Base-by-base conservation (phyloP, 2,113 vertebrate species). In the Hiodon alosoides region DNA sequence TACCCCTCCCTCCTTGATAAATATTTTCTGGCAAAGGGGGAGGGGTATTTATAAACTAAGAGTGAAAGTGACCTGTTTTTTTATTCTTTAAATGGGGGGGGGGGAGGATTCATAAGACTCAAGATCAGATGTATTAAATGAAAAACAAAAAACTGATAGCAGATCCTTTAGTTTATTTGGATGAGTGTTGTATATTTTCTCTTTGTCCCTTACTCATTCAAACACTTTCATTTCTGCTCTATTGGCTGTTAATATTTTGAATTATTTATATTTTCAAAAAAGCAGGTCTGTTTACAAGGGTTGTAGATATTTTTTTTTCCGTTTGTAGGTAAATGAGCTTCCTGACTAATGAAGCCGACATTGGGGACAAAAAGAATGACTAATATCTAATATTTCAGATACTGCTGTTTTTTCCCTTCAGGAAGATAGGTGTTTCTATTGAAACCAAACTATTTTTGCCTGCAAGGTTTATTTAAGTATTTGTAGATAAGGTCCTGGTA, bases 241-340 rank as follows among this genome's bases (percentile, higher is more conserved):
- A 95, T 95, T 92, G 94, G 95, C 95, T 98, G 95, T 97, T 97
- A 95, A 97, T 98, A 98, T 97, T 96, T 96, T 94, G 92, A 94
- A 95, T 96, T 97, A 98, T 99, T 99, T 98, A 98, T 98, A 94
- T 96, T 97, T 93, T 94, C 93, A 93, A 93, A 94, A 93, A 97
- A 94, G 93, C 95, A 95, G 95, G 95, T 99, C 95, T 99, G 97
- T 99, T 99, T 99, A 99, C 97, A 99, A 98, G 96, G 95, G 97
- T 98, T 99, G 95, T 99, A 98, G 96, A 98, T 99, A 98, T 94
- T 98, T 93, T 92, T 92, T 94, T 96, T 95, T 94, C 93, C 94
- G 93, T 97, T 97, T 90, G 94, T 95, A 94, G 94, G 94, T 95
- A 93, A 94, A 94, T 96, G 88, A 94, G 94, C 94, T 98, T 98